These are phyloP conservation scores for Polyergus mexicanus DNA, from an alignment of 1,140 invertebrate genomes.

Conservation along the genomic window DNA sequence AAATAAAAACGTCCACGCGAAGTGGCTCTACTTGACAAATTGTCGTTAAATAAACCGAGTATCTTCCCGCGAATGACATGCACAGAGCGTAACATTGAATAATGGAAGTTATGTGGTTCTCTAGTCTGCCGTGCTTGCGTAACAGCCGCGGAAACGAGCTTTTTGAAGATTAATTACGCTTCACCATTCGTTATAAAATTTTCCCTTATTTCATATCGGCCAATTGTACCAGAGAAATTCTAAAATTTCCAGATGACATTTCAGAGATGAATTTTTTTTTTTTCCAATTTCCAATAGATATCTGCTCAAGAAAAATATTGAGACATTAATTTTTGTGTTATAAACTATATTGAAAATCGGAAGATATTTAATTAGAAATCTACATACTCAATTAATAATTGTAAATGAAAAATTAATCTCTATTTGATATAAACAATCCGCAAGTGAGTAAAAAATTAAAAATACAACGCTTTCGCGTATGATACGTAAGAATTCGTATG, in stretches of 20 bases:
- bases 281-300: not conserved
- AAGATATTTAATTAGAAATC: not conserved
- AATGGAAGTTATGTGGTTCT: constrained; percentile 59
- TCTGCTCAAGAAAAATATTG: constrained; percentile 1
- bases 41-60: constrained; percentile 62
- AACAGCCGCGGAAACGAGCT: constrained; percentile 52
- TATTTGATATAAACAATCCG: not conserved
- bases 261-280: not conserved
- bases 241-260: not conserved
- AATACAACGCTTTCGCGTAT: not conserved
- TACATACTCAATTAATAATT: not conserved
- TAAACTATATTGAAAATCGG: not conserved
- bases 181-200: constrained; percentile 55
- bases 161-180: constrained; percentile 53
- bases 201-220: constrained; percentile 28
- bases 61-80: constrained; percentile 49
- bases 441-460: not conserved
- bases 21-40: constrained; percentile 53
- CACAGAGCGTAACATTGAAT: constrained; percentile 51
- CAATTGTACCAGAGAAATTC: not conserved
- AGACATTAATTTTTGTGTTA: not conserved
- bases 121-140: constrained; percentile 30
- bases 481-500: too few species aligned
- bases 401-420: not conserved
- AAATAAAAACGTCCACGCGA: constrained; percentile 52